phyloP scores from a whole-genome alignment of 2,113 vertebrate genomes.

The Cardinalis cardinalis region DNA sequence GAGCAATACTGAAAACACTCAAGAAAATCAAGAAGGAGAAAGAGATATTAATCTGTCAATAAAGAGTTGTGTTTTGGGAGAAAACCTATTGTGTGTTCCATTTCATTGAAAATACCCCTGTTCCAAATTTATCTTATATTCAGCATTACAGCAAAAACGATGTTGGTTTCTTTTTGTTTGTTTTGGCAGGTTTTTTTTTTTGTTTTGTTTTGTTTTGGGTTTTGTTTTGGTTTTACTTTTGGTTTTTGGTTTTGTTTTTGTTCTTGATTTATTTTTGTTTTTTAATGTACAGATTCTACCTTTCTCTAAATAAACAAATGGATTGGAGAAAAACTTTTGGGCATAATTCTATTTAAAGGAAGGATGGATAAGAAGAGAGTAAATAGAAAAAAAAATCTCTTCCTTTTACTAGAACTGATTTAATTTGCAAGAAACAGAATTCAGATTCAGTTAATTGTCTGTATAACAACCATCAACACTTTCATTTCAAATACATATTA shows the following conservation, averaged over 20 bases:
- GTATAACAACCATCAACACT: not conserved
- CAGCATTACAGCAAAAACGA: not conserved
- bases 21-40: not conserved
- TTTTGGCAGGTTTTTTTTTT: not conserved
- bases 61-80: not conserved
- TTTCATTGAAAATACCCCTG: not conserved
- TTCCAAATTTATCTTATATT: not conserved
- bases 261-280: not conserved
- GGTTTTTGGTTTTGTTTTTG: not conserved
- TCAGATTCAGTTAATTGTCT: not conserved
- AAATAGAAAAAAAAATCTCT: not conserved
- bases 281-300: not conserved
- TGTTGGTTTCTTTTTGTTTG: not conserved
- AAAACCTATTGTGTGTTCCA: not conserved
- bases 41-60: not conserved
- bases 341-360: not conserved
- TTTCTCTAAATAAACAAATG: not conserved
- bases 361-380: rapidly evolving
- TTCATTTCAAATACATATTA: not conserved
- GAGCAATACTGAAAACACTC: not conserved
- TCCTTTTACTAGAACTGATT: not conserved
- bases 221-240: not conserved
- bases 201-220: not conserved
- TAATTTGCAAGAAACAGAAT: not conserved
- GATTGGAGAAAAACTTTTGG: not conserved